Evolutionary conservation across 2,113 vertebrate species (phyloP).

Genomic region (Crotalus horridus): DNA sequence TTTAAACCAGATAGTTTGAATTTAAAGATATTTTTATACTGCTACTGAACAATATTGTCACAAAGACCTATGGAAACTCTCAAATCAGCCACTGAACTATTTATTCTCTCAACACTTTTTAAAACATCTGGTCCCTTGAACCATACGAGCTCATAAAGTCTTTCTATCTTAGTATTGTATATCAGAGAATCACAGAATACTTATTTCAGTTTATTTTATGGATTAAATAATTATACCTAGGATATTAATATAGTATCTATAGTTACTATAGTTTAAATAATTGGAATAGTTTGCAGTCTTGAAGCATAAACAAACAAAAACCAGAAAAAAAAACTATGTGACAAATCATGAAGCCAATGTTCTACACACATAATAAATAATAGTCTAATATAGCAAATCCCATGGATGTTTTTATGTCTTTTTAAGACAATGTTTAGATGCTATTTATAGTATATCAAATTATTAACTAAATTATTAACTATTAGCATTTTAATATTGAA

Average conservation of each 20-base stretch:
- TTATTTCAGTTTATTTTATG: background rate
- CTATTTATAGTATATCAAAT: background rate
- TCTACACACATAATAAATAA: background rate
- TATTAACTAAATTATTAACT: background rate
- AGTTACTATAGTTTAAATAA: background rate
- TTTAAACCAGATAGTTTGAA: background rate
- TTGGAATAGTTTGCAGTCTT: background rate
- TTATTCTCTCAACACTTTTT: background rate
- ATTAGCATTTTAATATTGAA: background rate
- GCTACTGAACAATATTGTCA: background rate
- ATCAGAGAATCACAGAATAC: background rate
- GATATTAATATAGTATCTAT: background rate
- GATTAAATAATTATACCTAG: background rate
- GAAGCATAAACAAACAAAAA: background rate
- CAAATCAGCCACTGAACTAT: background rate
- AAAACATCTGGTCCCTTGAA: background rate
- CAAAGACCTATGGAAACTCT: background rate
- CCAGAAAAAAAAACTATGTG: background rate
- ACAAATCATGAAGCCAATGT: background rate
- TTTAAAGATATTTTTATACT: background rate
- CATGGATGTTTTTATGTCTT: background rate
- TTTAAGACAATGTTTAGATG: background rate
- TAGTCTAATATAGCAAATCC: background rate
- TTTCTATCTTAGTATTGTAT: background rate
- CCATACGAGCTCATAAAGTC: background rate